These are phyloP conservation scores for Atopsyche davidsoni DNA, from an alignment of 1,140 invertebrate species.

Conservation along the genomic window DNA sequence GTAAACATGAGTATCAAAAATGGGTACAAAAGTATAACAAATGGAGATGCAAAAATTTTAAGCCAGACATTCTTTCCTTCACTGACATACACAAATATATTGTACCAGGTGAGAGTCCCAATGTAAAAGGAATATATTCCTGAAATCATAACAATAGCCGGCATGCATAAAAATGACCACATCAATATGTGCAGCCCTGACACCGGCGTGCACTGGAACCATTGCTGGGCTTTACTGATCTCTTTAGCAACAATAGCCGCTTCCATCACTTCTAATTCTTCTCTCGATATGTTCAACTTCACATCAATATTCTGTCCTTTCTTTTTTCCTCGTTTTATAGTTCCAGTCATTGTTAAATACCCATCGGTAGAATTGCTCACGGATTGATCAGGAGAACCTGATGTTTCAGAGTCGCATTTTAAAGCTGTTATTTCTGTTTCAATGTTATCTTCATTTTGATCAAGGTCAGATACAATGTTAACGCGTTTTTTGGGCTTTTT, in stretches of 20 bases:
- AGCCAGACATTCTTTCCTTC: constrained; percentile 60
- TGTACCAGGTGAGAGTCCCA: constrained; percentile 72
- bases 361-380: constrained; percentile 44
- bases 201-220: constrained; percentile 51
- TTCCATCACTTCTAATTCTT: constrained; percentile 63
- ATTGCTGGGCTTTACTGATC: constrained; percentile 49
- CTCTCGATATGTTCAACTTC: constrained; percentile 62
- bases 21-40: constrained; percentile 66
- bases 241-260: constrained; percentile 55
- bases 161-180: constrained; percentile 59
- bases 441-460: constrained; percentile 44
- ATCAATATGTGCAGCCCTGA: constrained; percentile 63
- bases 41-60: constrained; percentile 56
- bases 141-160: constrained; percentile 58
- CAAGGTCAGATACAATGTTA: constrained; percentile 54
- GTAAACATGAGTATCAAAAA: constrained; percentile 62
- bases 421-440: constrained; percentile 46
- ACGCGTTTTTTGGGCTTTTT: constrained; percentile 53
- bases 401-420: constrained; percentile 45
- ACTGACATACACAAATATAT: constrained; percentile 64
- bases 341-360: constrained; percentile 63
- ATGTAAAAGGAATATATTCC: constrained; percentile 66
- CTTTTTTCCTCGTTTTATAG: constrained; percentile 65
- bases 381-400: constrained; percentile 42
- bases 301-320: constrained; percentile 68